Conservation (phyloP, 2,797 vertebrate species). For the Neomorphus geoffroyi region DNA sequence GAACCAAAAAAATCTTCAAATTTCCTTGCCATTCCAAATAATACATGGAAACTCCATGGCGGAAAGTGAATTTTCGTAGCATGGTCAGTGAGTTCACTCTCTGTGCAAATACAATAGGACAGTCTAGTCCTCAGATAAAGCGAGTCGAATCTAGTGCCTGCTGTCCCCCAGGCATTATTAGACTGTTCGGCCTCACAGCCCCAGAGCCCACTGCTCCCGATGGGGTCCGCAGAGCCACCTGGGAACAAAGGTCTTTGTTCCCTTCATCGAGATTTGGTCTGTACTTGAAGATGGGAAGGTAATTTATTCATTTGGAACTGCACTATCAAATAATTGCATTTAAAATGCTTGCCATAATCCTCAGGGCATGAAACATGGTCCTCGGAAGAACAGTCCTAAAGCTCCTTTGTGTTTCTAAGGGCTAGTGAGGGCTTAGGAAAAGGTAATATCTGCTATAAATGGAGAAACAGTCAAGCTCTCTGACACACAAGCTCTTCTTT, state of each 20-base stretch:
- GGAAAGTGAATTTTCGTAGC: neutral
- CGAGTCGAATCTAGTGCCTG: neutral
- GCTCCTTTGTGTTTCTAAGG: neutral
- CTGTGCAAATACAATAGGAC: neutral
- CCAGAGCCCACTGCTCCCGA: rapidly evolving
- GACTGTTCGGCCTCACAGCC: neutral
- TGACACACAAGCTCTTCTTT: neutral
- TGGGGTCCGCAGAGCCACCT: neutral
- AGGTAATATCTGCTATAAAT: neutral
- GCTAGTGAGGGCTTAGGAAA: neutral
- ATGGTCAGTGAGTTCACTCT: neutral
- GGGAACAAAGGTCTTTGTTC: neutral
- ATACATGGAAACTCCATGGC: neutral
- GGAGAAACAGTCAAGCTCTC: neutral
- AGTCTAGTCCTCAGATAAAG: neutral
- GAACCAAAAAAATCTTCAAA: neutral
- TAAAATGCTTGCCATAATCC: neutral
- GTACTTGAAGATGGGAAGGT: neutral
- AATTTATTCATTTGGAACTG: conserved; percentile 1
- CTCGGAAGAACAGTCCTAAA: neutral
- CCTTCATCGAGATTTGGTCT: neutral
- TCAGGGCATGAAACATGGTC: neutral
- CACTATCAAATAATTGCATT: conserved; percentile 23
- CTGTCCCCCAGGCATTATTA: neutral
- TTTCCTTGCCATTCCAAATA: neutral